These are phyloP conservation scores for Teleogryllus occipitalis DNA, from an alignment of 1,140 invertebrate species.

Conservation along the genomic window DNA sequence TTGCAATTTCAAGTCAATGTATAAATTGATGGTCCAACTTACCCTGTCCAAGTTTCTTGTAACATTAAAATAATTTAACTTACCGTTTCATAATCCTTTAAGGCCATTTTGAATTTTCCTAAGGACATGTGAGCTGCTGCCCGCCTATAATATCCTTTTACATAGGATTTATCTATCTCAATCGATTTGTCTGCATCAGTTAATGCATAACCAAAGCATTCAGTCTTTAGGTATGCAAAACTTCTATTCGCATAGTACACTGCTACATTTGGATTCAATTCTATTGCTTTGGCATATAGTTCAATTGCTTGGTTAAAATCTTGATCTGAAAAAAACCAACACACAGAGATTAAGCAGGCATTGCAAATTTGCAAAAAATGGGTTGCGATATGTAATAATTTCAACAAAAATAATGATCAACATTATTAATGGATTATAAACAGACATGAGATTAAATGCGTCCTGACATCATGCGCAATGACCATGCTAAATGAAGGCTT, in stretches of 20 bases:
- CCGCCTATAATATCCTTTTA: conserved; percentile 92
- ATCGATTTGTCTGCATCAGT: conserved; percentile 87
- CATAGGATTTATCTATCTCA: conserved; percentile 78
- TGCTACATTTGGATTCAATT: conserved; percentile 70
- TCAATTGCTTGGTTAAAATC: conserved; percentile 82
- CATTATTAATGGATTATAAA: too few relatives aligned
- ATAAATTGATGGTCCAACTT: background rate
- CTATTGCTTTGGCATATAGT: conserved; percentile 86
- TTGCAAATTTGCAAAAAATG: too few relatives aligned
- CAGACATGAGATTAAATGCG: too few relatives aligned
- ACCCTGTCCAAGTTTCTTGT: background rate
- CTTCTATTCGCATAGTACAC: conserved; percentile 90
- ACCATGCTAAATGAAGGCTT: too few relatives aligned
- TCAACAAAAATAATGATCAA: too few relatives aligned
- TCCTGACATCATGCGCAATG: too few relatives aligned
- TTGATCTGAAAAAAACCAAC: conserved; percentile 61
- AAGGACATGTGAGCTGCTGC: conserved; percentile 95
- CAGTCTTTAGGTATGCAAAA: conserved; percentile 84
- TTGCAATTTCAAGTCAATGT: background rate
- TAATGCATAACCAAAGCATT: conserved; percentile 90
- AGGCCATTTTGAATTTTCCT: conserved; percentile 92
- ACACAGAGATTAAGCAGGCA: background rate
- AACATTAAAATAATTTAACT: conserved; percentile 27
- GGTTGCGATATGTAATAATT: too few relatives aligned
- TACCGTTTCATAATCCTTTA: conserved; percentile 95